These are phyloP conservation scores for Helicolenus hilgendorfi DNA, from an alignment of 2,797 vertebrate genomes.

Conservation along the genomic window DNA sequence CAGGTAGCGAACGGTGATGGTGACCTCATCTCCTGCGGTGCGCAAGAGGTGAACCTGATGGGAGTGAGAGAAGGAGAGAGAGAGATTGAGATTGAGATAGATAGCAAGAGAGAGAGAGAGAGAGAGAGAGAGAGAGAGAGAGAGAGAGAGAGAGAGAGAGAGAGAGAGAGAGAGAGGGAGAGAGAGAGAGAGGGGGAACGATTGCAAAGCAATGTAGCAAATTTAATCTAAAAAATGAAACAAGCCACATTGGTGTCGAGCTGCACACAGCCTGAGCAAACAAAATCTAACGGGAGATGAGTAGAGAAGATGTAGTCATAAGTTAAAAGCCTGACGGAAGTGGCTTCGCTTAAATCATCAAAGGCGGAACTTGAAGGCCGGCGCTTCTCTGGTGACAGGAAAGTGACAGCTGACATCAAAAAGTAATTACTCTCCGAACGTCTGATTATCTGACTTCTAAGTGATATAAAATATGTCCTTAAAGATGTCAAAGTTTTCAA, in stretches of 20 bases:
- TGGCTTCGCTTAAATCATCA: conserved; percentile 49
- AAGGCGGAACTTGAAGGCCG: conserved; percentile 12
- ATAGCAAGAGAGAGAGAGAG: not conserved
- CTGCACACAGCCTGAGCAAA: conserved; percentile 45
- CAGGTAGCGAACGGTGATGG: conserved; percentile 96
- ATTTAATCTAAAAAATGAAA: conserved; percentile 57
- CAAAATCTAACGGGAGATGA: conserved; percentile 43
- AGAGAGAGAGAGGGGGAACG: not conserved
- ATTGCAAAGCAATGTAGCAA: conserved; percentile 13
- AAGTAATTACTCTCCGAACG: conserved; percentile 52
- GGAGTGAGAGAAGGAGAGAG: not conserved
- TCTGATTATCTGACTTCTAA: conserved; percentile 49
- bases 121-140: not conserved
- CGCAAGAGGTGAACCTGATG: conserved; percentile 95
- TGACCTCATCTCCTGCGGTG: conserved; percentile 96
- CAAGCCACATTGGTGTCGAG: conserved; percentile 41
- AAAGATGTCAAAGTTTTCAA: conserved; percentile 11
- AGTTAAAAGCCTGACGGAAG: conserved; percentile 42
- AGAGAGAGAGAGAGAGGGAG: not conserved
- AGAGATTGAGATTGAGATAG: conserved; percentile 23
- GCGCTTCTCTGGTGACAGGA: conserved; percentile 11
- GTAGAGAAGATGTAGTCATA: conserved; percentile 56
- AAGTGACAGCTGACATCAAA: conserved; percentile 54
- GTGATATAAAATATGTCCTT: conserved; percentile 26
- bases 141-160: not conserved